These are phyloP conservation scores for Chymomyza costata DNA, from an alignment of 1,140 invertebrate species.

Conservation along the genomic window DNA sequence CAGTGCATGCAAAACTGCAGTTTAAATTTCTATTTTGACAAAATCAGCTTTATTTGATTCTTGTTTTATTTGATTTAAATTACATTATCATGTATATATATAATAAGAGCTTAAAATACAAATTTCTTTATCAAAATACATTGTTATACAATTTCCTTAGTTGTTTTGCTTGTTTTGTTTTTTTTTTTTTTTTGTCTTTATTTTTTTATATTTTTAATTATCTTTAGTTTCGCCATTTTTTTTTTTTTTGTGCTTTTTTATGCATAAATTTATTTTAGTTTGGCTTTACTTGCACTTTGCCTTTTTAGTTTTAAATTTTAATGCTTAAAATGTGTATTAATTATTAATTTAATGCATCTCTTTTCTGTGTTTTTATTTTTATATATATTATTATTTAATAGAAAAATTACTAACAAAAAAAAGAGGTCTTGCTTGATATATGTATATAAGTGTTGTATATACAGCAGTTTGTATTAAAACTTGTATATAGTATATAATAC, in stretches of 20 bases:
- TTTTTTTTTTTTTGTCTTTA: constrained; percentile 28
- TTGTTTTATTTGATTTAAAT: constrained; percentile 46
- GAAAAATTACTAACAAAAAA: constrained; percentile 69
- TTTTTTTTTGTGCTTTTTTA: no score
- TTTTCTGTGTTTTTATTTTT: no score
- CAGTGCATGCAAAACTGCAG: background rate
- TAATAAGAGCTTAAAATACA: constrained; percentile 66
- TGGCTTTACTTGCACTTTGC: constrained; percentile 41
- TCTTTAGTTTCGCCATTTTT: constrained; percentile 30
- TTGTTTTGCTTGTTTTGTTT: constrained; percentile 26
- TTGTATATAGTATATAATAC: constrained; percentile 46
- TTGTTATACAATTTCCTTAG: constrained; percentile 70
- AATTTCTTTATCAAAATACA: constrained; percentile 72
- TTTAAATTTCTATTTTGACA: background rate
- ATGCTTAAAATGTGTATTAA: constrained; percentile 26
- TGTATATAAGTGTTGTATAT: constrained; percentile 25
- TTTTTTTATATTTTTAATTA: constrained; percentile 9
- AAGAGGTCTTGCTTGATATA: constrained; percentile 58
- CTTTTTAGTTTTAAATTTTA: constrained; percentile 12
- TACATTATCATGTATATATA: constrained; percentile 67
- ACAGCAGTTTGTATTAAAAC: constrained; percentile 25
- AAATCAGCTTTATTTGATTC: constrained; percentile 2
- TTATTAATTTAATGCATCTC: constrained; percentile 11
- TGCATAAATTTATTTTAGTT: constrained; percentile 42
- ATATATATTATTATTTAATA: constrained; percentile 59